A percentile compares a stretch with the other conserved stretches of the same genome.
phyloP scores from a whole-genome alignment of 2,797 vertebrate genomes.

The Gymnocypris eckloni region DNA sequence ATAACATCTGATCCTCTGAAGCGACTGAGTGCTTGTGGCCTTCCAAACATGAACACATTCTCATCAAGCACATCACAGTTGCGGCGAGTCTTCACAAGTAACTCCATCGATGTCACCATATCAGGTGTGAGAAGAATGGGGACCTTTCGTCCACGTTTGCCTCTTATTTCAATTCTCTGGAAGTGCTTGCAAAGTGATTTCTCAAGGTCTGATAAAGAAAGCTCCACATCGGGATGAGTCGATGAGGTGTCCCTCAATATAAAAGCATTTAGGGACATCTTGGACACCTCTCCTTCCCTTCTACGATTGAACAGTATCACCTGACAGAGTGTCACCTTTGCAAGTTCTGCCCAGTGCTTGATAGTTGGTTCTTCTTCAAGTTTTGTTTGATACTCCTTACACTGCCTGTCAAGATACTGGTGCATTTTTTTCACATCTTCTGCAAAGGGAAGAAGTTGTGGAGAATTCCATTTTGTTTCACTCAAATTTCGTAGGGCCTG shows the following conservation, averaged over 20 bases:
- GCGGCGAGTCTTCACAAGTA: conserved; percentile 35
- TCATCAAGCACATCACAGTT: conserved; percentile 4
- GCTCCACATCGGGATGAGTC: too few species aligned
- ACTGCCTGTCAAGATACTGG: conserved; percentile 30
- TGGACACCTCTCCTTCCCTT: conserved; percentile 59
- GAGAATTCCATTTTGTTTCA: conserved; percentile 56
- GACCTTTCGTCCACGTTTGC: conserved; percentile 43
- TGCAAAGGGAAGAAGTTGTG: conserved; percentile 50
- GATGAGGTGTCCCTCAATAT: too few species aligned
- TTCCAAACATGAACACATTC: conserved; percentile 51
- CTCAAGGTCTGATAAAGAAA: too few species aligned
- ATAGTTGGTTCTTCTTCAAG: background rate
- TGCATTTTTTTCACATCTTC: conserved; percentile 58
- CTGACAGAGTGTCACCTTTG: conserved; percentile 38
- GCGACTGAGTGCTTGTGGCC: too few species aligned
- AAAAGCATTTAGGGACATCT: conserved; percentile 19
- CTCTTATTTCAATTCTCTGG: conserved; percentile 40
- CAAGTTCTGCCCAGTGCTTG: conserved; percentile 50
- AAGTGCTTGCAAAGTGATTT: too few species aligned
- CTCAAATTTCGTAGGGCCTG: conserved; percentile 46
- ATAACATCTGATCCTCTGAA: too few species aligned
- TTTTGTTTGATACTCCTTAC: conserved; percentile 29
- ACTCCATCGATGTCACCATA: conserved; percentile 47
- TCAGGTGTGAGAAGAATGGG: conserved; percentile 57
- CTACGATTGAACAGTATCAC: conserved; percentile 56